Base-by-base conservation (phyloP, 2,797 vertebrate species). In the Coilia nasus region DNA sequence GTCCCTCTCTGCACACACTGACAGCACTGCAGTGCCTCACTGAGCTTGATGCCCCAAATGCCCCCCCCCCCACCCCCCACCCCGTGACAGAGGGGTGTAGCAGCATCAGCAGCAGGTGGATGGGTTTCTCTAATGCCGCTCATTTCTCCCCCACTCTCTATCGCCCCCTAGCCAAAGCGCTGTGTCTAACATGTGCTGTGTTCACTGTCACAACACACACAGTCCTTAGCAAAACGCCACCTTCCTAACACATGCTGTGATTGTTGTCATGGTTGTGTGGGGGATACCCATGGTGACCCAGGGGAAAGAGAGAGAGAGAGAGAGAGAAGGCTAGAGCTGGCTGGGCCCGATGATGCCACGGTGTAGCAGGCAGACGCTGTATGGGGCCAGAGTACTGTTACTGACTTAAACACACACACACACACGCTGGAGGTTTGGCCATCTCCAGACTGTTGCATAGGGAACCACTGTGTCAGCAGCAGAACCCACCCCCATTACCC, bases 11-110 rank as follows among this genome's bases (percentile, higher is more conserved):
- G 71, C 71, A 78, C 71, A 78, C 31, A 78, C 71, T 44, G 35
- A 41, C 71, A 44, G 71, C 71, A 78, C 71, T 78, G 71, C 71
- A 78, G 71, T 78, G 71, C 71, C 71, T 78, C 71, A 44, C 35
- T 44, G 19, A 78, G 35, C 35, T 41, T 35, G 1, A 41, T 19
- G 35, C 17, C 17, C 35, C 71, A 31, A 9, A 0, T 2, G 17
- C 17, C 71, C 71, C 28, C 31, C 28, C 9, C 64, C 28, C 14
- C 64, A 28, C 25, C 60, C n/a, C n/a, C 23, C 19, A n/a, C 7
- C n/a, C 23, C 25, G 6, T 14, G 50, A 14, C 50, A 54, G 50
- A 54, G 50, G 50, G 50, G 50, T 9, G 50, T 54, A 54, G 50
- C 50, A 54, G 50, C 50, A 3, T 3, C 28, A 19, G 31, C 31